Evolutionary conservation across 1,140 invertebrate genomes (phyloP), one percentile per base, ranked within the genome.

Genomic region (Tribolium castaneum): DNA sequence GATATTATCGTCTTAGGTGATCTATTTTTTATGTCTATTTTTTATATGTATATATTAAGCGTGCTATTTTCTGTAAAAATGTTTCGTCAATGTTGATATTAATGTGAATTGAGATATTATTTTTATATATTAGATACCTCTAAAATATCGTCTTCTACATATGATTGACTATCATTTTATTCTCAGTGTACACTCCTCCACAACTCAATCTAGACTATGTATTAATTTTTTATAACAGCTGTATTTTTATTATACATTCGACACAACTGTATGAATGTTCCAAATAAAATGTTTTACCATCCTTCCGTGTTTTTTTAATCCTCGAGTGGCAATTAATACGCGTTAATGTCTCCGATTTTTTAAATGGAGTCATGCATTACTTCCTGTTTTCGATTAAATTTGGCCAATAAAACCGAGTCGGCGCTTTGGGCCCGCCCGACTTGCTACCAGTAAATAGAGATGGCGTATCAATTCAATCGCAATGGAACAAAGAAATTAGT

Each of bases 71-170:
- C 70, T 71, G 74, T 75, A 72, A 50, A 70, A 70, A 76, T 77
- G 74, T 66, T 73, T 77, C 56, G 76, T 80, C 79, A 76, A 74
- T 80, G 75, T 80, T 80, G 56, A 79, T 75, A 80, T 79, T 78
- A 74, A 80, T 80, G 77, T 78, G 77, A 80, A 80, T 78, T 80
- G 73, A 75, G 70, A 78, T 76, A 79, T 80, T 80, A 79, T 80
- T 80, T 79, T 80, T 79, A 77, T 80, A 80, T 54, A 75, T 56
- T 75, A 75, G 52, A 56, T 56, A 75, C 50, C 50, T 56, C 51
- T 59, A 75, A 56, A 56, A 75, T 75, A 75, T 75, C 72, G 72
- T 75, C 72, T 75, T 75, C 72, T 73, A 73, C 49, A 73, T 54
- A 73, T 73, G 52, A 66, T 25, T 73, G 71, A 73, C 50, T 73